Percentiles rank a stretch among this genome's conserved stretches.
phyloP scores from a whole-genome alignment of 2,113 vertebrate genomes.

The Psittacara wagleri region DNA sequence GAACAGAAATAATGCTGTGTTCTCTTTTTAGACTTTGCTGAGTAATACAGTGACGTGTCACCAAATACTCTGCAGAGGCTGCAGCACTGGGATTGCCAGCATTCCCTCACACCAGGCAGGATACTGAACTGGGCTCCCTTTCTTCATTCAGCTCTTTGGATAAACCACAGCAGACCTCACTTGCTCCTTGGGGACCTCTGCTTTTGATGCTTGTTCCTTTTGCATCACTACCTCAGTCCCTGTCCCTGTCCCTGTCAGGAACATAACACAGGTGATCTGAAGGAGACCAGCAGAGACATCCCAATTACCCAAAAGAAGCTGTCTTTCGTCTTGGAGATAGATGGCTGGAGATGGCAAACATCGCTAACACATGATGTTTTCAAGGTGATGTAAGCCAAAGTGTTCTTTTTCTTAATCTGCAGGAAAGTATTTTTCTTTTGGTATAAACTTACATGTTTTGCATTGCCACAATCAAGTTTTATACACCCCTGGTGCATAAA shows the following conservation, averaged over 20 bases:
- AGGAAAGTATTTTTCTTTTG: neutral
- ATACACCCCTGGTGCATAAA: neutral
- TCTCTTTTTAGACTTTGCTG: neutral
- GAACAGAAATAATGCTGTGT: neutral
- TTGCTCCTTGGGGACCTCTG: neutral
- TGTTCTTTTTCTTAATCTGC: neutral
- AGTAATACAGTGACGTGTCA: neutral
- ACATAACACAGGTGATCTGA: neutral
- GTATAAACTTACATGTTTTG: neutral
- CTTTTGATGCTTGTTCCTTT: neutral
- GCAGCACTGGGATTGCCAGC: neutral
- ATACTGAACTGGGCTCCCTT: neutral
- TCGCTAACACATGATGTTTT: neutral
- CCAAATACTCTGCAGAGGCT: neutral
- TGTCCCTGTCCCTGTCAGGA: constrained; percentile 13
- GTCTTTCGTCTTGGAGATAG: constrained; percentile 50
- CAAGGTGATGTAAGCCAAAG: neutral
- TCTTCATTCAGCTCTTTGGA: neutral
- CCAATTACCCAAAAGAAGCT: constrained; percentile 13
- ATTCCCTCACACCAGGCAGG: neutral
- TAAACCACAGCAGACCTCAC: neutral
- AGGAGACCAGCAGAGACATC: constrained; percentile 18
- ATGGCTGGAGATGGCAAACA: neutral
- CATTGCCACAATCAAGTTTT: neutral
- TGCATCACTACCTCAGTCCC: neutral